A percentile compares a stretch with the other conserved stretches of the same genome.
Conservation (phyloP, 2,888 invertebrate genomes). For the Pterostichus madidus region DNA sequence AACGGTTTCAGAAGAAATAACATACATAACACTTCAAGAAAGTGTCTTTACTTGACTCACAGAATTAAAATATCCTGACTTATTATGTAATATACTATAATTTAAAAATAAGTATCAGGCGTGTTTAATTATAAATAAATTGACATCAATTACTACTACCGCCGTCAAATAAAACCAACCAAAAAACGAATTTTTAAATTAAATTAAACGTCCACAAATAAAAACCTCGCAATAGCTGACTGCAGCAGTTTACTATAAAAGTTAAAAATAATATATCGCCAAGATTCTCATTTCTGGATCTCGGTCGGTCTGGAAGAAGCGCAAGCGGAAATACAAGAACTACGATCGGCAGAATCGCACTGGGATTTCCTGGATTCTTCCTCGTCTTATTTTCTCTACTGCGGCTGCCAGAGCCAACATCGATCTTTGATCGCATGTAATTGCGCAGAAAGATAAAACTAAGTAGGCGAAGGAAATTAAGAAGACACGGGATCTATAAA, state of each 20-base stretch:
- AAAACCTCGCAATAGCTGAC: background rate
- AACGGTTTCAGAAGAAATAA: too few species aligned
- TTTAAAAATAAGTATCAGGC: too few species aligned
- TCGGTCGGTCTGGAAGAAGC: background rate
- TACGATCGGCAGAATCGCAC: background rate
- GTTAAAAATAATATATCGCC: slow-evolving; percentile 29
- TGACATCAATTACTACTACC: too few species aligned
- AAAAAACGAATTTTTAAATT: background rate
- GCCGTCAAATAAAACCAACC: too few species aligned
- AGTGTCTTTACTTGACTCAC: too few species aligned
- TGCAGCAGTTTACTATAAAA: slow-evolving; percentile 15
- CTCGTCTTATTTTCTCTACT: slow-evolving; percentile 21
- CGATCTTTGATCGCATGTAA: slow-evolving; percentile 60
- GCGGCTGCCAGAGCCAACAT: slow-evolving; percentile 10
- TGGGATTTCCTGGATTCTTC: slow-evolving; percentile 37
- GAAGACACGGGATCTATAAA: slow-evolving; percentile 53
- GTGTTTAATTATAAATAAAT: too few species aligned
- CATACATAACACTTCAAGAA: too few species aligned
- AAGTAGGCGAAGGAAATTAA: slow-evolving; percentile 59
- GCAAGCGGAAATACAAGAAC: slow-evolving; percentile 27
- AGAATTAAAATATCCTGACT: too few species aligned
- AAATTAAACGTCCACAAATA: background rate
- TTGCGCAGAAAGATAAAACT: slow-evolving; percentile 61
- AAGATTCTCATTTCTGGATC: background rate
- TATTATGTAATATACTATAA: too few species aligned